Percentiles rank a stretch among this genome's conserved stretches.
phyloP scores from a whole-genome alignment of 1,140 invertebrate genomes.

The Papilio machaon region DNA sequence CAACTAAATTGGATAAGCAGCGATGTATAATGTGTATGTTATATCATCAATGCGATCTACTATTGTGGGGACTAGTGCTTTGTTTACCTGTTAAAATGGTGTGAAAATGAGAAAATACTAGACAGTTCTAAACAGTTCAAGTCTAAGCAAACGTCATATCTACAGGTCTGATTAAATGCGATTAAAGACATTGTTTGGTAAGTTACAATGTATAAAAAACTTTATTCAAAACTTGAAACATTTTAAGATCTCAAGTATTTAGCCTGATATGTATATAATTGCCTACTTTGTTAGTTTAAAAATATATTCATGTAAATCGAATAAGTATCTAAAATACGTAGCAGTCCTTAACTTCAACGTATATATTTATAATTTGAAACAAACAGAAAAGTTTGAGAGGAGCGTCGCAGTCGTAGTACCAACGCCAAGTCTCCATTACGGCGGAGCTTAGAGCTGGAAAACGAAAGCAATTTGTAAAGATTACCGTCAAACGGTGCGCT shows the following conservation, averaged over 20 bases:
- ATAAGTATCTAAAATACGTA: background rate
- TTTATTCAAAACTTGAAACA: too few species aligned
- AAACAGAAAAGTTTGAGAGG: background rate
- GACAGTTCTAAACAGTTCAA: background rate
- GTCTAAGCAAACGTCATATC: background rate
- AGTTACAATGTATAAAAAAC: too few species aligned
- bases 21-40: background rate
- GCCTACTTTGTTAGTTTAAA: background rate
- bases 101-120: background rate
- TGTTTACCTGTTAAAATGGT: background rate
- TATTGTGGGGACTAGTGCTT: background rate
- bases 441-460: conserved; percentile 39
- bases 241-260: too few species aligned
- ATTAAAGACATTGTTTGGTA: too few species aligned
- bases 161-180: too few species aligned
- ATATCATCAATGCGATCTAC: background rate
- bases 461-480: conserved; percentile 65
- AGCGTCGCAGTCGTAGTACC: background rate
- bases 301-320: background rate
- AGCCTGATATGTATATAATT: too few species aligned
- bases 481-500: conserved; percentile 58
- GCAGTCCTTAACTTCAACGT: background rate
- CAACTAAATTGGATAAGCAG: conserved; percentile 38
- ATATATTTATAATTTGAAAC: conserved; percentile 2
- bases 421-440: conserved; percentile 26